These are phyloP conservation scores for Calliphora vomitoria DNA, from an alignment of 2,888 invertebrate species.

Conservation along the genomic window DNA sequence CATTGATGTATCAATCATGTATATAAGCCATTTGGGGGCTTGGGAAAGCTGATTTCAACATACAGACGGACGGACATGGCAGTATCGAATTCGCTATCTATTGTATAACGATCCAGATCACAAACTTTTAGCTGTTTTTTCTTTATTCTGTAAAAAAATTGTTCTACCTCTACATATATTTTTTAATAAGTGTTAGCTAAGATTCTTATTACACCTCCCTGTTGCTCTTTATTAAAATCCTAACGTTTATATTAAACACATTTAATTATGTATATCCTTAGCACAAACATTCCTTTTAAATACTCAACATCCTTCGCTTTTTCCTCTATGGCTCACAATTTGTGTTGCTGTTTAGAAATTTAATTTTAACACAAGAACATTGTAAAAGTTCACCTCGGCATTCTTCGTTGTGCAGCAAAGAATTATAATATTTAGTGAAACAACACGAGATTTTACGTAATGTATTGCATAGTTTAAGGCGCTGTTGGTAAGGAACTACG, in stretches of 20 bases:
- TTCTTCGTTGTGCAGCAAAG: conserved; percentile 11
- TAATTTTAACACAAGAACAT: conserved; percentile 46
- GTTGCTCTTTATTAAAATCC: background rate
- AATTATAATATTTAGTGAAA: conserved; percentile 19
- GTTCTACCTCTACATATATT: too few relatives aligned
- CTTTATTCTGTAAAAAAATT: too few relatives aligned
- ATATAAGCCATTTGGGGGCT: too few relatives aligned
- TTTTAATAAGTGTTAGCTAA: background rate
- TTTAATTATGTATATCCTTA: conserved; percentile 28
- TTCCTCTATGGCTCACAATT: too few relatives aligned
- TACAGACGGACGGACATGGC: too few relatives aligned
- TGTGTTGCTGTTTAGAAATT: conserved; percentile 19
- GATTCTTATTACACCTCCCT: background rate
- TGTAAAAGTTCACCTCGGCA: background rate
- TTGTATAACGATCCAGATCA: too few relatives aligned
- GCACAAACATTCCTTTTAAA: conserved; percentile 11
- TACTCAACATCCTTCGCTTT: background rate
- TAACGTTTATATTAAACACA: conserved; percentile 24
- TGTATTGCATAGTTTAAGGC: conserved; percentile 24
- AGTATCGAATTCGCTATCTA: too few relatives aligned
- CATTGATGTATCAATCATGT: too few relatives aligned
- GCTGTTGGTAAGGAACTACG: background rate
- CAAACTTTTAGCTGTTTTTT: too few relatives aligned
- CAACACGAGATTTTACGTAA: conserved; percentile 36
- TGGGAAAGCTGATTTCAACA: too few relatives aligned